A percentile compares a stretch with the other conserved stretches of the same genome.
These are phyloP conservation scores for Heliconius congener DNA, from an alignment of 1,140 invertebrate species.

Conservation along the genomic window DNA sequence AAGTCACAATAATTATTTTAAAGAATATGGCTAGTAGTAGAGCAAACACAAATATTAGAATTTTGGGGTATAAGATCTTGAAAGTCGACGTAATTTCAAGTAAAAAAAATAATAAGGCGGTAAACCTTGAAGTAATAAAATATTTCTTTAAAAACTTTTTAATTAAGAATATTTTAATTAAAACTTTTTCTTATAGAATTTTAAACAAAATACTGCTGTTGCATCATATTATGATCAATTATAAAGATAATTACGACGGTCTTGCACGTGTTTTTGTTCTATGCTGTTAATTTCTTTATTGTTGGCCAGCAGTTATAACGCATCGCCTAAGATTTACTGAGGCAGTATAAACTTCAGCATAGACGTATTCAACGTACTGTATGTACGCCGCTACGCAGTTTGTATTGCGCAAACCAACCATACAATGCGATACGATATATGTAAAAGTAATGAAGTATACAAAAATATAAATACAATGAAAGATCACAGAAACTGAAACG, in stretches of 20 bases:
- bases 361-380: no score
- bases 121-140: background rate
- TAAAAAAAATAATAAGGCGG: background rate
- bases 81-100: no score
- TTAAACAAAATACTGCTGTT: background rate
- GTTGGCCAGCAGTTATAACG: slow-evolving; percentile 20
- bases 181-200: background rate
- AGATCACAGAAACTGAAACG: background rate
- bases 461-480: background rate
- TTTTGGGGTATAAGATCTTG: no score
- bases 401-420: background rate
- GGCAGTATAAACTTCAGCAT: no score
- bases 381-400: no score
- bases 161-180: background rate
- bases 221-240: background rate
- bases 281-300: slow-evolving; percentile 17
- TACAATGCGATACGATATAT: slow-evolving; percentile 10
- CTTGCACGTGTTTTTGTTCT: slow-evolving; percentile 10
- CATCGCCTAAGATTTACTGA: slow-evolving; percentile 25
- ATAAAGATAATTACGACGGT: background rate
- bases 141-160: background rate
- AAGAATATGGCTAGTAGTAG: background rate
- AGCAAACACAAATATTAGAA: no score
- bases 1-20: background rate
- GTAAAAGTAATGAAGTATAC: background rate